These are phyloP conservation scores for Synergus umbraculus DNA, from an alignment of 2,888 invertebrate genomes.

Conservation along the genomic window DNA sequence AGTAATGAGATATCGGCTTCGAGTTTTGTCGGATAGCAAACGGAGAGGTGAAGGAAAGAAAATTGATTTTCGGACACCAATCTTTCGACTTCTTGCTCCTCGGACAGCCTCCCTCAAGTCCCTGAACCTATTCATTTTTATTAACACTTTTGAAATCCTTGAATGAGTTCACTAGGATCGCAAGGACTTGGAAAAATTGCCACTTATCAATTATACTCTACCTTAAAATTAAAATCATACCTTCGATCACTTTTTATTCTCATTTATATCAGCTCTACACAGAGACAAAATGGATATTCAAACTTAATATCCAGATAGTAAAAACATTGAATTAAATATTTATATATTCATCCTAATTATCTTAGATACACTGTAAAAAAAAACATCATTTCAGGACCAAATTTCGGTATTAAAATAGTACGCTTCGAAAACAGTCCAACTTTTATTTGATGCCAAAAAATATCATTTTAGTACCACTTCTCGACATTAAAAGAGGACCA, in stretches of 20 bases:
- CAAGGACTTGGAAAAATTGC: not conserved
- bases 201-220: not conserved
- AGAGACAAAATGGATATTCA: no score
- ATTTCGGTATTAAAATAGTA: no score
- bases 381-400: no score
- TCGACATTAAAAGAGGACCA: no score
- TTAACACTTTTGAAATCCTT: slow-evolving; percentile 4
- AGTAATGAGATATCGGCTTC: slow-evolving; percentile 37
- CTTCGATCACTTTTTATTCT: not conserved
- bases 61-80: slow-evolving; percentile 28
- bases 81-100: slow-evolving; percentile 2
- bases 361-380: no score
- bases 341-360: no score
- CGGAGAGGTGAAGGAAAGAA: not conserved
- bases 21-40: not conserved
- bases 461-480: no score
- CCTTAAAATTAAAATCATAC: not conserved
- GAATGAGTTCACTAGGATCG: not conserved
- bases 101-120: not conserved
- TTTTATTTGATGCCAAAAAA: no score
- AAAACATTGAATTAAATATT: not conserved
- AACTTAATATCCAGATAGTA: no score
- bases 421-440: no score
- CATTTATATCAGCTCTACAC: not conserved
- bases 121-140: not conserved